Conservation (phyloP, 2,797 vertebrate species). For the Brotula barbata region DNA sequence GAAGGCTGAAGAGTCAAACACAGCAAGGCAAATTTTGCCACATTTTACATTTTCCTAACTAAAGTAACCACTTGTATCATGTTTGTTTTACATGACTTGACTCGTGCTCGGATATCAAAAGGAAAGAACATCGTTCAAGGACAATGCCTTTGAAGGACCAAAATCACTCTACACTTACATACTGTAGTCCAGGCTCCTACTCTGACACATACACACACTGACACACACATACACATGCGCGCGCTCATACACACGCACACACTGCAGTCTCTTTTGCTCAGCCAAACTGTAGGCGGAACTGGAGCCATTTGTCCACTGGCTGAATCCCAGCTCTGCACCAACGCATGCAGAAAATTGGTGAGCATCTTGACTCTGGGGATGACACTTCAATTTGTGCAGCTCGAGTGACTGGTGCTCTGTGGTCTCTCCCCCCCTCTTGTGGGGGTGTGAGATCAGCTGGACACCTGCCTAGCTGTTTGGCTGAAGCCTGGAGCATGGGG, state of each 20-base stretch:
- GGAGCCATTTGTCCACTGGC: constrained; percentile 74
- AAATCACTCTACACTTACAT: constrained; percentile 34
- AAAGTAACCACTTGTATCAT: background rate
- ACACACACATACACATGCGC: background rate
- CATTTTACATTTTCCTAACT: constrained; percentile 3
- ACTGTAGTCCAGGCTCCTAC: constrained; percentile 2
- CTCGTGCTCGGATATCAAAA: constrained; percentile 26
- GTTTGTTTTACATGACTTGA: constrained; percentile 8
- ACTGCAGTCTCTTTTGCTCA: constrained; percentile 49
- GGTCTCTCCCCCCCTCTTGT: constrained; percentile 65
- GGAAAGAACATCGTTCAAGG: constrained; percentile 34
- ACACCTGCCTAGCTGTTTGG: constrained; percentile 74
- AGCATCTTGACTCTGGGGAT: constrained; percentile 80
- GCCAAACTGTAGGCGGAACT: constrained; percentile 69
- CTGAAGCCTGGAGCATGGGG: constrained; percentile 53
- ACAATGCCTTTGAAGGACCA: constrained; percentile 42
- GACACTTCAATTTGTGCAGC: constrained; percentile 81
- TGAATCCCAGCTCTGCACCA: constrained; percentile 74
- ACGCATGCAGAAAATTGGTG: constrained; percentile 82
- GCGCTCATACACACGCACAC: constrained; percentile 7
- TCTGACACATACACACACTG: constrained; percentile 1
- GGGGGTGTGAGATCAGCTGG: constrained; percentile 78
- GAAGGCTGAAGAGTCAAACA: background rate
- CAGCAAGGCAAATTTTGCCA: background rate
- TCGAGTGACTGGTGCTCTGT: constrained; percentile 72